Base-by-base conservation (phyloP, 2,113 vertebrate genomes). In the Rattus rattus region DNA sequence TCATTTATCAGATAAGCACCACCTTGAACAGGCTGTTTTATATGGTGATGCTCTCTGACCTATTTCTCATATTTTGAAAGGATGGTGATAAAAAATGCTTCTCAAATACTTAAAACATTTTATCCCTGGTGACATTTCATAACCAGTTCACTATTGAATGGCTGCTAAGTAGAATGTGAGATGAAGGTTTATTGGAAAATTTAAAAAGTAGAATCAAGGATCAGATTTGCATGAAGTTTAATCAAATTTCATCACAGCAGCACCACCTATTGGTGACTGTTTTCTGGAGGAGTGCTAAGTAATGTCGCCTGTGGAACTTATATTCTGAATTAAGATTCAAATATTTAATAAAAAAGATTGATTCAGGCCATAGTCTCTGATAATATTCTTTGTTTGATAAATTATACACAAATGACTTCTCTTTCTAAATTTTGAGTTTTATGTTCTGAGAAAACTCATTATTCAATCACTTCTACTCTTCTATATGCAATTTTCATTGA, bases 1-100 rank as follows among this genome's bases (percentile, higher is more conserved):
- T 97, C 96, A 97, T 97, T 97, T 97, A 96, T 97, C 94, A 98
- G 92, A 94, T 96, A 98, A 97, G 97, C 87, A 97, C 72, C 91
- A 97, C 94, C 94, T 96, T 97, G 91, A 98, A 88, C 73, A 93
- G 63, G 87, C 86, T 97, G 61, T 90, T 95, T 96, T 97, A 98
- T 96, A 95, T 93, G 85, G 75, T 52, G 93, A 12, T 95, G 88
- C 96, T 97, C 97, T 97, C 70, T 97, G 96, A 96, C 87, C 96
- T 97, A 92, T 75, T 97, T 96, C 91, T 97, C 95, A 96, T 95
- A 43, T 83, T 93, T 97, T 97, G 92, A 95, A 97, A 92, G 96
- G 54, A 94, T 69, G 59, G 54, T 94, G 93, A 88, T 94, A 95
- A 91, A 88, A 98, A 97, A 94, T 96, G 47, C 72, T 24, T 96